Conservation (phyloP, 2,888 invertebrate species). For the Penaeus monodon region DNA sequence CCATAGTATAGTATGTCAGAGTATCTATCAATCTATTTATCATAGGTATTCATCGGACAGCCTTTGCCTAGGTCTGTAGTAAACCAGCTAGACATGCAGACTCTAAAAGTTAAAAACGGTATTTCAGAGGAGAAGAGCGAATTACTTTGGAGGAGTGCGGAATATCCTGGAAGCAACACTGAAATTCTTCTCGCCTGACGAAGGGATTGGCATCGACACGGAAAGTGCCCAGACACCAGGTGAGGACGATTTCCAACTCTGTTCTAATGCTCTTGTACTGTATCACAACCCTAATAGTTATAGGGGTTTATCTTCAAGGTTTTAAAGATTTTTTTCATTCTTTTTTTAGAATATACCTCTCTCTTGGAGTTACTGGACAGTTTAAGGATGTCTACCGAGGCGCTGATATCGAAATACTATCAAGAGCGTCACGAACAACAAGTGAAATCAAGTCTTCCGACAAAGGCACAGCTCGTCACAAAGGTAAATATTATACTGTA, state of each 20-base stretch:
- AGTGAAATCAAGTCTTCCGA: conserved; percentile 33
- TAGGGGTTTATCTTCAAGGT: too few relatives aligned
- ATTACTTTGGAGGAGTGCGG: conserved; percentile 55
- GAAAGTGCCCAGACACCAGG: conserved; percentile 36
- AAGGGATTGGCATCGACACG: conserved; percentile 48
- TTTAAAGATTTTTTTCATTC: neutral
- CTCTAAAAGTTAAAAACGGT: too few relatives aligned
- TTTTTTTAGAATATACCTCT: conserved; percentile 43
- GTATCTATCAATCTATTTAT: too few relatives aligned
- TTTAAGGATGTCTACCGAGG: conserved; percentile 53
- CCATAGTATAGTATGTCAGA: too few relatives aligned
- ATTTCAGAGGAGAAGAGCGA: conserved; percentile 52
- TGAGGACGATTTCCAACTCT: conserved; percentile 5
- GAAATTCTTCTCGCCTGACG: conserved; percentile 56
- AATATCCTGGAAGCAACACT: conserved; percentile 46
- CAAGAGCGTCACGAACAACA: conserved; percentile 61
- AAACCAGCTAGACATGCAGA: too few relatives aligned
- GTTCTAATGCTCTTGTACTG: too few relatives aligned
- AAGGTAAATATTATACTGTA: conserved; percentile 34
- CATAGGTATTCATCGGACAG: too few relatives aligned
- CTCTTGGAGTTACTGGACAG: conserved; percentile 57
- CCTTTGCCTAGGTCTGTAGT: too few relatives aligned
- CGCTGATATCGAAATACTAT: conserved; percentile 59
- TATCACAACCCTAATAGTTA: too few relatives aligned
- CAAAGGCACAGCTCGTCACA: conserved; percentile 59